Conservation (phyloP, 2,113 vertebrate genomes). For the Dasyornis broadbenti region DNA sequence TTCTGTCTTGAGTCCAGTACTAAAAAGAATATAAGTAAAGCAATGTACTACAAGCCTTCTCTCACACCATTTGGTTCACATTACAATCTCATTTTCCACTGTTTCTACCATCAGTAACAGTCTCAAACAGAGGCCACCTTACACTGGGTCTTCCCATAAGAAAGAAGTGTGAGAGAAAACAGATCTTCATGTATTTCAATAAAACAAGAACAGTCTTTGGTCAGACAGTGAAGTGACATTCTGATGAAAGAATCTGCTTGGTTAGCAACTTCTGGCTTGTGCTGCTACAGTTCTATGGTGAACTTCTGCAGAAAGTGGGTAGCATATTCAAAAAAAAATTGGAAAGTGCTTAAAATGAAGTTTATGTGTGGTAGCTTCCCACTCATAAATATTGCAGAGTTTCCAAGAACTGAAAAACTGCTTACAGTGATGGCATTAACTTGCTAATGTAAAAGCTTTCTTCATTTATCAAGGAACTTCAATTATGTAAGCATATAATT, state of each 20-base stretch:
- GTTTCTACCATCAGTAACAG: slow-evolving; percentile 27
- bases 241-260: slow-evolving; percentile 38
- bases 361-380: slow-evolving; percentile 15
- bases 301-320: slow-evolving; percentile 8
- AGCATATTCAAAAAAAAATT: background rate
- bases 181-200: slow-evolving; percentile 29
- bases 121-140: slow-evolving; percentile 56
- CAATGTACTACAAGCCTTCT: slow-evolving; percentile 12
- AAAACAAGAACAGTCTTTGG: slow-evolving; percentile 70
- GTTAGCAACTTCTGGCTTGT: slow-evolving; percentile 40
- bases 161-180: slow-evolving; percentile 15
- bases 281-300: background rate
- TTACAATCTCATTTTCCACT: slow-evolving; percentile 27
- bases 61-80: slow-evolving; percentile 47
- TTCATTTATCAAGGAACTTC: background rate
- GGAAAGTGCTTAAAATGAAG: slow-evolving; percentile 24
- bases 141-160: slow-evolving; percentile 24
- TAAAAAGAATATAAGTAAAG: slow-evolving; percentile 5
- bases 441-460: background rate
- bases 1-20: slow-evolving; percentile 56
- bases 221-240: slow-evolving; percentile 67
- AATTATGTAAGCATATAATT: background rate
- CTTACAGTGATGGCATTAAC: background rate
- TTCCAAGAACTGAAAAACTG: slow-evolving; percentile 34
- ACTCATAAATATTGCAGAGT: slow-evolving; percentile 1